These are phyloP conservation scores for Osmoderma eremita DNA, from an alignment of 2,888 invertebrate genomes.

Conservation along the genomic window DNA sequence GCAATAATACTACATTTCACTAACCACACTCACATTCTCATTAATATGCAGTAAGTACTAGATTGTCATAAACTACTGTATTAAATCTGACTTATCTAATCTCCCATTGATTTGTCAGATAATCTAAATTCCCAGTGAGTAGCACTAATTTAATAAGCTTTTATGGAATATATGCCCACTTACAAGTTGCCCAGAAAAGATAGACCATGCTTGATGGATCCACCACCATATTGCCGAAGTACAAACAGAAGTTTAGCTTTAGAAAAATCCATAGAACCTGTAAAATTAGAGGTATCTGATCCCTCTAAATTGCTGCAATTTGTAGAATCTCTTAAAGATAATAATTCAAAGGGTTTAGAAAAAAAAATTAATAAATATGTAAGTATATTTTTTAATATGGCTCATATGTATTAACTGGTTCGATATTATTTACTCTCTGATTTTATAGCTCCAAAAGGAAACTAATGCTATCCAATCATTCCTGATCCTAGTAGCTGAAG, in stretches of 20 bases:
- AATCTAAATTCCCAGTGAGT: conserved; percentile 48
- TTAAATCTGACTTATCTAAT: conserved; percentile 47
- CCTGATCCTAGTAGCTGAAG: conserved; percentile 66
- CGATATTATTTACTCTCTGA: neutral
- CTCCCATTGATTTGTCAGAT: conserved; percentile 41
- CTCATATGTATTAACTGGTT: conserved; percentile 1
- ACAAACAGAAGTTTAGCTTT: conserved; percentile 36
- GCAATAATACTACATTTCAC: conserved; percentile 4
- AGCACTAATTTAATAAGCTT: conserved; percentile 22
- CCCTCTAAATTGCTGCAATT: conserved; percentile 69
- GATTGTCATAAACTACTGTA: conserved; percentile 40
- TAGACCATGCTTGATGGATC: conserved; percentile 52
- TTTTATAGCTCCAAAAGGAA: conserved; percentile 58
- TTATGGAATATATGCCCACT: conserved; percentile 50
- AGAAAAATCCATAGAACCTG: conserved; percentile 37
- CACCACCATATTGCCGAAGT: conserved; percentile 53
- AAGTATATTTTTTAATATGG: conserved; percentile 55
- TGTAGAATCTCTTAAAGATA: conserved; percentile 66
- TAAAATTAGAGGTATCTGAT: conserved; percentile 66
- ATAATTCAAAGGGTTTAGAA: conserved; percentile 66
- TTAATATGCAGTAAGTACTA: conserved; percentile 36
- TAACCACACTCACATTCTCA: neutral
- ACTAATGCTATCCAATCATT: conserved; percentile 68
- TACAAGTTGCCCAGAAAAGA: conserved; percentile 51
- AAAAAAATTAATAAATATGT: conserved; percentile 71